Conservation (phyloP, 2,113 vertebrate genomes). For the Mixornis gularis region DNA sequence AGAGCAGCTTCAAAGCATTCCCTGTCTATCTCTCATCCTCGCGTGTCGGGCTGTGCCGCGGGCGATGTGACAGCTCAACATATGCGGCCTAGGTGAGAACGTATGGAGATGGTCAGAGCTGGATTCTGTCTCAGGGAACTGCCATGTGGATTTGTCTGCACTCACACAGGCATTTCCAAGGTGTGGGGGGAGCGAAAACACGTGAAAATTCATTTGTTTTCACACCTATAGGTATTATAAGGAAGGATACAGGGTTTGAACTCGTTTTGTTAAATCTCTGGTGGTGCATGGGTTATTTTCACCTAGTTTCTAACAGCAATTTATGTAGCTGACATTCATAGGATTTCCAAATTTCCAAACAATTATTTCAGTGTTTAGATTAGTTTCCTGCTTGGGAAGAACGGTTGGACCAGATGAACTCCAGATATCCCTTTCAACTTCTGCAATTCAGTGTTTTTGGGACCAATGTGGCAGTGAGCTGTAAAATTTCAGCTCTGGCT, state of each 20-base stretch:
- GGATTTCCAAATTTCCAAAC: neutral
- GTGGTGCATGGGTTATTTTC: neutral
- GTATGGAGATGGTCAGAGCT: neutral
- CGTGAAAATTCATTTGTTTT: neutral
- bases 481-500: neutral
- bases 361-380: neutral
- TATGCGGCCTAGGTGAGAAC: neutral
- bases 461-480: neutral
- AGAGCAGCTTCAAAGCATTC: constrained; percentile 59
- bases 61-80: neutral
- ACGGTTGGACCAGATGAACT: neutral
- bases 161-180: neutral
- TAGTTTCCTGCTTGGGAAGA: neutral
- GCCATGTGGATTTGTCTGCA: neutral
- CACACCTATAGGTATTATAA: neutral
- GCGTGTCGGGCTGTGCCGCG: neutral
- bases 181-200: neutral
- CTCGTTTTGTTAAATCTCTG: neutral
- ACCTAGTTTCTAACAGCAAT: neutral
- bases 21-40: constrained; percentile 31
- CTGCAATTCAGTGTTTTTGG: neutral
- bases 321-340: neutral
- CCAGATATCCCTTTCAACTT: neutral
- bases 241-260: neutral
- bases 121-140: neutral